phyloP scores from a whole-genome alignment of 1,140 invertebrate genomes.

The Notospermus geniculatus region DNA sequence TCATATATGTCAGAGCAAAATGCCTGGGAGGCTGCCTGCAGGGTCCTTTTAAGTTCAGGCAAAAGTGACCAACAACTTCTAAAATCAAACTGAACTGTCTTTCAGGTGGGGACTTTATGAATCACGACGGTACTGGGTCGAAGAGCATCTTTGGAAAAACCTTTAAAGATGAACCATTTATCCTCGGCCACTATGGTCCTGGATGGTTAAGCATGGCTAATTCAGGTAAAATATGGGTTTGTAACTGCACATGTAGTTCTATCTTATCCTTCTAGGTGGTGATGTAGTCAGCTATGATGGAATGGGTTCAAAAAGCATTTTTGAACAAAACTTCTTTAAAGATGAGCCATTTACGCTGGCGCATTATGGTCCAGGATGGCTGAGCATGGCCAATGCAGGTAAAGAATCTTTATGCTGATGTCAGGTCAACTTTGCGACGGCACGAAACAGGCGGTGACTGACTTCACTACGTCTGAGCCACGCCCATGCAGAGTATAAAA shows the following conservation, averaged over 20 bases:
- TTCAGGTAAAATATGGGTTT: constrained; percentile 31
- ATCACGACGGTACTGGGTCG: constrained; percentile 51
- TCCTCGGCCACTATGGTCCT: constrained; percentile 62
- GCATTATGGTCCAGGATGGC: constrained; percentile 67
- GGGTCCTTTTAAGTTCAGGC: background rate
- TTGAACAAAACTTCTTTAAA: constrained; percentile 36
- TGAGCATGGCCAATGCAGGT: constrained; percentile 53
- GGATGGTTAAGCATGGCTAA: constrained; percentile 61
- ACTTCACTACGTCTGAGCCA: background rate
- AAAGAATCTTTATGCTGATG: constrained; percentile 13
- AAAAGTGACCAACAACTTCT: no score
- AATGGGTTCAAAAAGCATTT: constrained; percentile 41
- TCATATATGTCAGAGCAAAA: background rate
- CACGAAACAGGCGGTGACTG: background rate
- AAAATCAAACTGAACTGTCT: no score
- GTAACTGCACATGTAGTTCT: background rate
- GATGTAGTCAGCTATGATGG: constrained; percentile 78
- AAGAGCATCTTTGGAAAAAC: constrained; percentile 45
- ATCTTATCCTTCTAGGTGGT: constrained; percentile 66
- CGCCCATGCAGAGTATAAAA: constrained; percentile 10
- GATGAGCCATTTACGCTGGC: constrained; percentile 45
- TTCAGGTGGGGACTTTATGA: constrained; percentile 85
- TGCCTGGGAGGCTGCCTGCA: no score
- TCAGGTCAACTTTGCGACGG: no score
- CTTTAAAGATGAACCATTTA: constrained; percentile 48